Evolutionary conservation across 2,888 invertebrate species (phyloP), one percentile per base, ranked within the genome.

Genomic region (Eulithis prunata): DNA sequence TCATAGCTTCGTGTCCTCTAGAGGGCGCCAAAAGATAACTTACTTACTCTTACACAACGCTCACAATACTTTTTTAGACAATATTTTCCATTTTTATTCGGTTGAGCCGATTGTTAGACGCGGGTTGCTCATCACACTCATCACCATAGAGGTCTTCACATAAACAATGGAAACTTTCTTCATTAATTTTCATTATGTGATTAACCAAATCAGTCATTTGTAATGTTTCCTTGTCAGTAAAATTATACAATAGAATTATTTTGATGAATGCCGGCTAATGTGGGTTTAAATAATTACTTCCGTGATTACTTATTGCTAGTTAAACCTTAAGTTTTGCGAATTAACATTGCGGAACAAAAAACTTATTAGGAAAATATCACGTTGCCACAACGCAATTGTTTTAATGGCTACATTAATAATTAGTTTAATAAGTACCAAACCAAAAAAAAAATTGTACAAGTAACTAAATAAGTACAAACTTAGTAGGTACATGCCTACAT

Each of bases 271-370:
- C 61, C 66, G 66, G 45, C 52, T 82, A 84, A 85, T 82, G 82
- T 66, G 76, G 80, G 76, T 81, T 80, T 85, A 52, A 53, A 51
- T 62, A 86, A 86, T 85, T 79, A 77, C 78, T 67, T 49, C 21
- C 49, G 21, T n/a, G 21, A 67, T 76, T 67, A 80, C 79, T 78
- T 54, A 80, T 45, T 32, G 51, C 38, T 68, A 53, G 60, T 54
- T 64, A 66, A 64, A 70, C 5, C 8, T 38, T 38, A 38, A 1
- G 21, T 61, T 66, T 64, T 61, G 69, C 63, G 52, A 67, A 68
- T 71, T 49, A 58, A 56, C 62, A 63, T 67, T 73, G 66, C 32
- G 47, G 28, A 55, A 69, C 66, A 11, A 54, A 21, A 32, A 32
- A 46, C 38, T 51, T 21, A 11, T 21, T 14, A 11, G 4, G 21